These are phyloP conservation scores for Cherax destructor DNA, from an alignment of 1,140 invertebrate species.

Conservation along the genomic window DNA sequence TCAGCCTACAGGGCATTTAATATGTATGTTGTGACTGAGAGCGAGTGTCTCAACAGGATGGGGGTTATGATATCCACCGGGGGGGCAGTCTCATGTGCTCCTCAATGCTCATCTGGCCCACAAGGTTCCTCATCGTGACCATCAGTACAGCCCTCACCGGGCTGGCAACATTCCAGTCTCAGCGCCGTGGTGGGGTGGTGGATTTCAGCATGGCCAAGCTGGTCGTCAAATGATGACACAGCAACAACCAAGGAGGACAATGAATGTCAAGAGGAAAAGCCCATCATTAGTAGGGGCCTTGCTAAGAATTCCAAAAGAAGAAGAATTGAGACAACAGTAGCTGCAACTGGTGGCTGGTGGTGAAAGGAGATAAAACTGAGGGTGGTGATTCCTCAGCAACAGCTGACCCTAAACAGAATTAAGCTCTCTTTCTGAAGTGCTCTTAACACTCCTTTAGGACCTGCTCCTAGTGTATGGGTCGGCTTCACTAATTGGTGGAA, in stretches of 20 bases:
- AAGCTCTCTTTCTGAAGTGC: constrained; percentile 24
- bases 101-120: constrained; percentile 29
- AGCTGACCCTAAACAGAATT: constrained; percentile 36
- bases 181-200: constrained; percentile 16
- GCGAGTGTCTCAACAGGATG: constrained; percentile 59
- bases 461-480: not conserved
- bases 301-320: constrained; percentile 8
- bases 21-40: constrained; percentile 29
- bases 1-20: not conserved
- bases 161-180: constrained; percentile 16
- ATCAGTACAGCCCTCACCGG: constrained; percentile 13
- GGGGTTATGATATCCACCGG: constrained; percentile 39
- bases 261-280: not conserved
- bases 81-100: constrained; percentile 20
- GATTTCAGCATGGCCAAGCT: constrained; percentile 9
- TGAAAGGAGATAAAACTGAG: constrained; percentile 30
- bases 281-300: not conserved
- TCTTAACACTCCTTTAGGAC: constrained; percentile 2
- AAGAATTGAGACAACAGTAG: constrained; percentile 1
- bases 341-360: constrained; percentile 11
- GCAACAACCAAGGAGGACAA: constrained; percentile 3
- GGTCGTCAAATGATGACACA: constrained; percentile 13
- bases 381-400: constrained; percentile 1
- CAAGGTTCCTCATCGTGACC: constrained; percentile 41
- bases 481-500: not conserved